phyloP scores from a whole-genome alignment of 2,888 invertebrate species.

The Boloria euphrosyne region DNA sequence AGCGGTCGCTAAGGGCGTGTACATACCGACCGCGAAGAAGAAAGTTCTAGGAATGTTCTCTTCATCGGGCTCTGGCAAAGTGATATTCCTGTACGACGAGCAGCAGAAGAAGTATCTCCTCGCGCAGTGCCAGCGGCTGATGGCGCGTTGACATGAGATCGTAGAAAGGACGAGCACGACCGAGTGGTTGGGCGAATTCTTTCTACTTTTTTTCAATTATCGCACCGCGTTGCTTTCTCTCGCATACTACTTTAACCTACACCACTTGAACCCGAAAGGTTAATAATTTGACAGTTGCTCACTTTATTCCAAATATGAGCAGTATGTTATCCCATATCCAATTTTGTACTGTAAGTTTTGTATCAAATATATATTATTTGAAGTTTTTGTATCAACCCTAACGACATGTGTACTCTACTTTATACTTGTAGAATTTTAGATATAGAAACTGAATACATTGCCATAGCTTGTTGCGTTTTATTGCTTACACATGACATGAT shows the following conservation, averaged over 20 bases:
- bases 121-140: constrained; percentile 70
- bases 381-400: too few species aligned
- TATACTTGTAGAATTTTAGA: too few species aligned
- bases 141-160: constrained; percentile 72
- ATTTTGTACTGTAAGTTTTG: too few species aligned
- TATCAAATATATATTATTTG: too few species aligned
- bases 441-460: too few species aligned
- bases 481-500: too few species aligned
- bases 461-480: too few species aligned
- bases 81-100: constrained; percentile 76
- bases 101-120: constrained; percentile 70
- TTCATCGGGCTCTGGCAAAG: constrained; percentile 83
- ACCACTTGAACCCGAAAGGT: constrained; percentile 66
- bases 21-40: constrained; percentile 82
- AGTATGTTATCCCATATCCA: too few species aligned
- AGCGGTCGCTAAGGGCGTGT: constrained; percentile 86
- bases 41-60: constrained; percentile 86
- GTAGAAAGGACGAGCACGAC: constrained; percentile 66
- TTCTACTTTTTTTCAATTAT: constrained; percentile 72
- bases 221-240: constrained; percentile 67
- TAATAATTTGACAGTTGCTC: constrained; percentile 40
- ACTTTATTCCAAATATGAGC: too few species aligned
- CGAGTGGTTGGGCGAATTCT: constrained; percentile 63
- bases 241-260: constrained; percentile 72
- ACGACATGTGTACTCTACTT: too few species aligned